phyloP scores from a whole-genome alignment of 2,113 vertebrate genomes.

The Saguinus imperator region DNA sequence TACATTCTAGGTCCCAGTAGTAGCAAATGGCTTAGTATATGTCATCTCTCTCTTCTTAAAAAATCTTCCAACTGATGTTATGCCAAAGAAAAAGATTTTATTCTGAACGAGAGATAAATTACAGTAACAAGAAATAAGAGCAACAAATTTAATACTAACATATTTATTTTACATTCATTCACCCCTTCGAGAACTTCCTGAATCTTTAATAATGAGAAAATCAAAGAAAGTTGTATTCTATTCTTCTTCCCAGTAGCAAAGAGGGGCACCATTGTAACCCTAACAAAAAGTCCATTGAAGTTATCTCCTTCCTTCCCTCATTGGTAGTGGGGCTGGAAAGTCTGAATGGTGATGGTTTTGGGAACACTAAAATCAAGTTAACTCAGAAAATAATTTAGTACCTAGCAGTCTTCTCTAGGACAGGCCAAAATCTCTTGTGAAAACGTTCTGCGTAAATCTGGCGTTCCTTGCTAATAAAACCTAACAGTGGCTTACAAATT shows the following conservation, averaged over 20 bases:
- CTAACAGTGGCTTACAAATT: constrained; percentile 27
- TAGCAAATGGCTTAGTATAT: not conserved
- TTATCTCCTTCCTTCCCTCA: constrained; percentile 47
- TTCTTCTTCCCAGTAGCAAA: constrained; percentile 56
- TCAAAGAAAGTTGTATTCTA: constrained; percentile 74
- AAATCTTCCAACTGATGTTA: constrained; percentile 18
- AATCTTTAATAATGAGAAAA: constrained; percentile 65
- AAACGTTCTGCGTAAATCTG: not conserved
- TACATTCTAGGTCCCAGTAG: not conserved
- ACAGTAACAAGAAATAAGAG: constrained; percentile 55
- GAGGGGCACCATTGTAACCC: constrained; percentile 69
- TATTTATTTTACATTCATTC: constrained; percentile 54
- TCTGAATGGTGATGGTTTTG: constrained; percentile 59
- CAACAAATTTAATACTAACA: constrained; percentile 60
- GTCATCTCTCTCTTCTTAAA: not conserved
- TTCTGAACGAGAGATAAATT: constrained; percentile 43
- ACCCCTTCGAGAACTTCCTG: constrained; percentile 63
- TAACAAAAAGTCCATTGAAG: constrained; percentile 77
- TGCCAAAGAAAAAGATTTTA: not conserved
- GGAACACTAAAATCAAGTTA: constrained; percentile 66
- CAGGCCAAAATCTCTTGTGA: constrained; percentile 15
- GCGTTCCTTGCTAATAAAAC: constrained; percentile 33
- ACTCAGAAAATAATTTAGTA: constrained; percentile 49
- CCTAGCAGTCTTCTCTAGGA: constrained; percentile 1
- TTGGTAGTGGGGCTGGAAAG: constrained; percentile 67